These are phyloP conservation scores for Atrichornis clamosus DNA, from an alignment of 2,113 vertebrate genomes.

Conservation along the genomic window DNA sequence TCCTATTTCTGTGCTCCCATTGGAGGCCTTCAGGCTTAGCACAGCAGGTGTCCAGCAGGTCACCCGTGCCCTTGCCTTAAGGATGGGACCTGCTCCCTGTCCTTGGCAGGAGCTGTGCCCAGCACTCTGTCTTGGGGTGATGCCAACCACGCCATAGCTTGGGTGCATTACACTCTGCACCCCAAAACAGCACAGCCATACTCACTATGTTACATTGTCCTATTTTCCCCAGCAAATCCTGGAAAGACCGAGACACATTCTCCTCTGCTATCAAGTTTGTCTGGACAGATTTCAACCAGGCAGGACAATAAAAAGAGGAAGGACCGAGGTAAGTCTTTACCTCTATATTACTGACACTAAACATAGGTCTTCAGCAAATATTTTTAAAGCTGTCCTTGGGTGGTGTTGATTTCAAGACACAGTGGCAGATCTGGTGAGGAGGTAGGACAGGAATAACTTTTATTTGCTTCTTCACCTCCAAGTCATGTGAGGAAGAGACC, in stretches of 20 bases:
- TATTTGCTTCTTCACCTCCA: slow-evolving; percentile 3
- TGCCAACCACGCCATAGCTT: background rate
- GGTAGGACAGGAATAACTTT: background rate
- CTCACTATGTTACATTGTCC: no score
- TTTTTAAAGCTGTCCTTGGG: slow-evolving; percentile 5
- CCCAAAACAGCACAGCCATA: background rate
- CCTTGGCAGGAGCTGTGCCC: background rate
- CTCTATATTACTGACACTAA: background rate
- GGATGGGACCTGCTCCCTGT: background rate
- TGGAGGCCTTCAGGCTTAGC: background rate
- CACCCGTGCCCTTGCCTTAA: background rate
- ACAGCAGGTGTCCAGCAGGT: background rate
- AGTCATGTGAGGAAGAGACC: background rate
- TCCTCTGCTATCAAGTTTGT: background rate
- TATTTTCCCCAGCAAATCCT: background rate
- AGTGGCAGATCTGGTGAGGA: background rate
- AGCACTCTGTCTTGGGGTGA: background rate
- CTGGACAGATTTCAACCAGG: background rate
- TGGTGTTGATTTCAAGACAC: background rate
- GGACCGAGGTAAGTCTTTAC: background rate
- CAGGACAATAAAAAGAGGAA: background rate
- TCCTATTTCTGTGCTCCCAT: background rate
- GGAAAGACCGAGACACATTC: background rate
- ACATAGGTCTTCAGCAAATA: background rate
- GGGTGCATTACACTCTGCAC: background rate